Evolutionary conservation across 2,888 invertebrate species (phyloP).

Genomic region (Marronus borbonicus): DNA sequence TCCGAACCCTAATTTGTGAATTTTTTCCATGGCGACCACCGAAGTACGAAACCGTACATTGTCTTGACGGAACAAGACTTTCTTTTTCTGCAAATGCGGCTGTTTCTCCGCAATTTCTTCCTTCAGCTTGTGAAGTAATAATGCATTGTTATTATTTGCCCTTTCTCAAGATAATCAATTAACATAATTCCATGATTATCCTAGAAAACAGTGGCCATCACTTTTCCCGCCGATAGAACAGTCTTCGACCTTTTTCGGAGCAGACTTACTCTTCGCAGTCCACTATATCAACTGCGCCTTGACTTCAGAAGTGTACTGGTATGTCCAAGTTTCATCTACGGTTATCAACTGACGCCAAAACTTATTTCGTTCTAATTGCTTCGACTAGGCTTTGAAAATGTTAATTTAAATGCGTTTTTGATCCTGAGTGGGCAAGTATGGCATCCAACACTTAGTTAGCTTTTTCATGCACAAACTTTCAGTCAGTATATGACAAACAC

Average conservation of each 20-base stretch:
- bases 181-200: no score
- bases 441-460: background rate
- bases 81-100: no score
- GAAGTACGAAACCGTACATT: no score
- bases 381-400: background rate
- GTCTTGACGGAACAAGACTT: no score
- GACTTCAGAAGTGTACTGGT: background rate
- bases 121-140: no score
- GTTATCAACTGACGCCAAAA: background rate
- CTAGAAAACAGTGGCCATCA: no score
- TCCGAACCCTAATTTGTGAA: no score
- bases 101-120: no score
- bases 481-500: slow-evolving; percentile 8
- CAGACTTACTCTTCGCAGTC: background rate
- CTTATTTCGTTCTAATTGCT: background rate
- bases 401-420: background rate
- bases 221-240: no score
- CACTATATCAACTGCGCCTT: background rate
- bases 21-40: no score
- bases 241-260: background rate
- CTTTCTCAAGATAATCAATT: no score
- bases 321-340: background rate
- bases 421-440: background rate
- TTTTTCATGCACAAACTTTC: background rate
- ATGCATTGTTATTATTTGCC: no score